phyloP scores from a whole-genome alignment of 2,888 invertebrate genomes.

The Drosophila histrio region DNA sequence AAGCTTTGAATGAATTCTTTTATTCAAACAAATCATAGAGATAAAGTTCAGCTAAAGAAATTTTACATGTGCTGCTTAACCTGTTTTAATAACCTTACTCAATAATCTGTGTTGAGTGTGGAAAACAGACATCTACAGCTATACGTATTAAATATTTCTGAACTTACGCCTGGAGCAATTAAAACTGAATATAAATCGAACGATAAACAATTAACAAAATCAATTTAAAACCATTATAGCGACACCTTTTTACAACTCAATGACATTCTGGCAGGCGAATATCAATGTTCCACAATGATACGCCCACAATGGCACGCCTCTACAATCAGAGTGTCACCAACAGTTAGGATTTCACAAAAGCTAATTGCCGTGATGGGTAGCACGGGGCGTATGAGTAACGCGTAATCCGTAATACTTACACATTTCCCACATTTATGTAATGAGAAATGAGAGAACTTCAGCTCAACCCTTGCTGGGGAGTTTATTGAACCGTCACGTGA shows the following conservation, averaged over 20 bases:
- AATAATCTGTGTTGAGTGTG: no score
- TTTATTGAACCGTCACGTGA: slow-evolving; percentile 58
- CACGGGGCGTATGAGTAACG: slow-evolving; percentile 26
- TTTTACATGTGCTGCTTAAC: no score
- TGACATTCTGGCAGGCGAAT: slow-evolving; percentile 31
- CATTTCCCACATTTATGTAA: slow-evolving; percentile 12
- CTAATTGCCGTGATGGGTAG: slow-evolving; percentile 8
- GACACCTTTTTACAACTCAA: slow-evolving; percentile 14
- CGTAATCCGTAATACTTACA: not conserved
- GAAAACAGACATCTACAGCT: not conserved
- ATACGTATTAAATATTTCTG: not conserved
- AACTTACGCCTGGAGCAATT: not conserved
- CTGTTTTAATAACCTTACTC: no score
- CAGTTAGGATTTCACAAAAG: not conserved
- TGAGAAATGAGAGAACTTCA: slow-evolving; percentile 7
- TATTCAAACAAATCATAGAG: no score
- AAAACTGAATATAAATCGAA: not conserved
- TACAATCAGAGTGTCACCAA: slow-evolving; percentile 7
- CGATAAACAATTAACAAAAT: slow-evolving; percentile 14
- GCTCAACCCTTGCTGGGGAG: slow-evolving; percentile 9
- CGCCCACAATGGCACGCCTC: slow-evolving; percentile 18
- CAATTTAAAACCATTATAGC: not conserved
- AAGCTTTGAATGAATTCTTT: no score
- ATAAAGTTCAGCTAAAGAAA: no score
- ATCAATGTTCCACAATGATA: not conserved